A percentile compares a stretch with the other conserved stretches of the same genome.
These are phyloP conservation scores for Lycopodina hypogea DNA, from an alignment of 37 sponge, comb jelly and placozoan genomes.

Conservation along the genomic window DNA sequence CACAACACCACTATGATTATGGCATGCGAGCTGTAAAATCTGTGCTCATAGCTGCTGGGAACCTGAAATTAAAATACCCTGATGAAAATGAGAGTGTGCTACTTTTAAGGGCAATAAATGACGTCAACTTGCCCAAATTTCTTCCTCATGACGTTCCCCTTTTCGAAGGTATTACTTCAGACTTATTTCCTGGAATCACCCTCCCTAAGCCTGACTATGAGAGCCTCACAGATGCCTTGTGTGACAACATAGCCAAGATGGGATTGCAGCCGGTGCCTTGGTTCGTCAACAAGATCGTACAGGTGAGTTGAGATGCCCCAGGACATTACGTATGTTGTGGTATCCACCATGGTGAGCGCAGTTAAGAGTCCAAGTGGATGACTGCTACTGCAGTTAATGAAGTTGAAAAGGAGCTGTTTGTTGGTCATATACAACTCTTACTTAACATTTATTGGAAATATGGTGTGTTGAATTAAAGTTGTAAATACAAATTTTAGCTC, in stretches of 20 bases:
- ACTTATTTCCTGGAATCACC: slow-evolving; percentile 90
- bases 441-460: no score
- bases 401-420: no score
- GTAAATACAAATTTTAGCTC: no score
- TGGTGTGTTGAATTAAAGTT: no score
- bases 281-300: slow-evolving; percentile 97
- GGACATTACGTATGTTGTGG: background rate
- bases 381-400: no score
- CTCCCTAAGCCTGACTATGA: slow-evolving; percentile 94
- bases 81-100: slow-evolving; percentile 88
- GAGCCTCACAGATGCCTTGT: slow-evolving; percentile 70
- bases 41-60: slow-evolving; percentile 96
- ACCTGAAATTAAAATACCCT: slow-evolving; percentile 92
- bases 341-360: no score
- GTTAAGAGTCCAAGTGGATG: no score
- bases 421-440: no score
- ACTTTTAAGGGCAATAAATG: slow-evolving; percentile 90
- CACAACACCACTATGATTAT: slow-evolving; percentile 99
- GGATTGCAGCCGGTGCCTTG: slow-evolving; percentile 89
- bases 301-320: slow-evolving; percentile 57
- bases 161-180: slow-evolving; percentile 91
- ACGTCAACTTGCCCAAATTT: slow-evolving; percentile 97
- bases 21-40: slow-evolving; percentile 97
- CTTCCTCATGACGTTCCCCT: slow-evolving; percentile 94
- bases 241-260: slow-evolving; percentile 75